Conservation (phyloP, 2,888 invertebrate genomes). For the Graphium colonna region DNA sequence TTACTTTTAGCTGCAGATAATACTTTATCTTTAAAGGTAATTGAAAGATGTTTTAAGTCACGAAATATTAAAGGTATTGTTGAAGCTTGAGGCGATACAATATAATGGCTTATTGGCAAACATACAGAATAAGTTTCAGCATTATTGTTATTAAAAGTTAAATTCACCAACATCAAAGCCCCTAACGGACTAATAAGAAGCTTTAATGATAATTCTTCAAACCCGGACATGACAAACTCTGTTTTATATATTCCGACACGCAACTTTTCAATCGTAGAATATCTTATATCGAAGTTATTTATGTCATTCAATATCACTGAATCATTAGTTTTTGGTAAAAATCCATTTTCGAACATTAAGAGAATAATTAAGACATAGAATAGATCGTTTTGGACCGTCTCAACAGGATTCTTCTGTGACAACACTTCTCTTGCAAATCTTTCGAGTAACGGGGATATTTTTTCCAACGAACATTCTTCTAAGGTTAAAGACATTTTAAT, state of each 20-base stretch:
- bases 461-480: slow-evolving; percentile 60
- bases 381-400: slow-evolving; percentile 57
- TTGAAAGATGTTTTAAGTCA: slow-evolving; percentile 66
- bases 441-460: slow-evolving; percentile 46
- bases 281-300: slow-evolving; percentile 36
- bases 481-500: slow-evolving; percentile 42
- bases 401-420: slow-evolving; percentile 39
- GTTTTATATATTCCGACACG: slow-evolving; percentile 49
- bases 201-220: slow-evolving; percentile 46
- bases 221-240: slow-evolving; percentile 48
- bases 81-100: slow-evolving; percentile 55
- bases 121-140: slow-evolving; percentile 65
- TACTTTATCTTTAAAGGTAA: slow-evolving; percentile 75
- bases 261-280: slow-evolving; percentile 45
- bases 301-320: slow-evolving; percentile 34
- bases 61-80: slow-evolving; percentile 59
- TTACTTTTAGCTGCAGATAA: slow-evolving; percentile 76
- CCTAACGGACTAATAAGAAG: slow-evolving; percentile 59
- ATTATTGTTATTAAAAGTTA: slow-evolving; percentile 48
- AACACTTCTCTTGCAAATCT: slow-evolving; percentile 44
- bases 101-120: slow-evolving; percentile 58
- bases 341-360: slow-evolving; percentile 64
- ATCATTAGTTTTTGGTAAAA: slow-evolving; percentile 42
- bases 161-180: slow-evolving; percentile 54
- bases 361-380: slow-evolving; percentile 56